Percentiles rank a stretch among this genome's conserved stretches.
Conservation (phyloP, 2,888 invertebrate genomes). For the Geophilus truncorum region DNA sequence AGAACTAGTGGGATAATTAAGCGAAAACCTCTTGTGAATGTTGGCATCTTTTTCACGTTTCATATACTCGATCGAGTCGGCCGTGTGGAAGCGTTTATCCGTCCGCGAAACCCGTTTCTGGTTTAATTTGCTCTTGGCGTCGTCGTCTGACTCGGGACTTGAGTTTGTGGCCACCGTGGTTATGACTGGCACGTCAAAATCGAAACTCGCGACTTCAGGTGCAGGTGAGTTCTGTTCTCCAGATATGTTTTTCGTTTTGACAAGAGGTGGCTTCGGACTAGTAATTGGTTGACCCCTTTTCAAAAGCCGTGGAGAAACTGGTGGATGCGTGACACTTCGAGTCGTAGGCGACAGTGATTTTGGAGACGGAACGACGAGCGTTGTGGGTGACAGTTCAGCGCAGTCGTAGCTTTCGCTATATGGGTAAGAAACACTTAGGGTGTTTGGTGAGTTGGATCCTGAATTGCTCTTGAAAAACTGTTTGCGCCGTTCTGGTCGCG, state of each 20-base stretch:
- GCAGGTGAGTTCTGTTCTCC: background rate
- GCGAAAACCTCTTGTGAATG: slow-evolving; percentile 60
- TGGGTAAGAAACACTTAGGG: slow-evolving; percentile 62
- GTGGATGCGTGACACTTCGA: slow-evolving; percentile 72
- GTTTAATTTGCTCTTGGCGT: slow-evolving; percentile 44
- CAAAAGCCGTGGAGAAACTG: slow-evolving; percentile 60
- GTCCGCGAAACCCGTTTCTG: slow-evolving; percentile 52
- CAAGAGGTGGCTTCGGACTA: slow-evolving; percentile 63
- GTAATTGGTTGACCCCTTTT: slow-evolving; percentile 50
- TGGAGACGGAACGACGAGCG: slow-evolving; percentile 41
- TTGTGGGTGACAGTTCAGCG: slow-evolving; percentile 45
- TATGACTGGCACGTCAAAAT: slow-evolving; percentile 54
- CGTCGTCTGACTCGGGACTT: slow-evolving; percentile 42
- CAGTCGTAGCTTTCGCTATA: slow-evolving; percentile 49
- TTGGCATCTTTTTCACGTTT: slow-evolving; percentile 51
- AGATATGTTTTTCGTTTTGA: slow-evolving; percentile 60
- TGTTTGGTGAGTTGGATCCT: slow-evolving; percentile 58
- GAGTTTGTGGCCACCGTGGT: slow-evolving; percentile 44
- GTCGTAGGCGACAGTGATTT: slow-evolving; percentile 49
- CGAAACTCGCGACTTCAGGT: slow-evolving; percentile 44
- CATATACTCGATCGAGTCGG: slow-evolving; percentile 62
- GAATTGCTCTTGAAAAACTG: slow-evolving; percentile 38
- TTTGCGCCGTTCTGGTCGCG: slow-evolving; percentile 43
- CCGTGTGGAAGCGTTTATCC: slow-evolving; percentile 58
- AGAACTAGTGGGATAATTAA: slow-evolving; percentile 52